These are phyloP conservation scores for Stratiomys singularior DNA, from an alignment of 2,888 invertebrate genomes.

Conservation along the genomic window DNA sequence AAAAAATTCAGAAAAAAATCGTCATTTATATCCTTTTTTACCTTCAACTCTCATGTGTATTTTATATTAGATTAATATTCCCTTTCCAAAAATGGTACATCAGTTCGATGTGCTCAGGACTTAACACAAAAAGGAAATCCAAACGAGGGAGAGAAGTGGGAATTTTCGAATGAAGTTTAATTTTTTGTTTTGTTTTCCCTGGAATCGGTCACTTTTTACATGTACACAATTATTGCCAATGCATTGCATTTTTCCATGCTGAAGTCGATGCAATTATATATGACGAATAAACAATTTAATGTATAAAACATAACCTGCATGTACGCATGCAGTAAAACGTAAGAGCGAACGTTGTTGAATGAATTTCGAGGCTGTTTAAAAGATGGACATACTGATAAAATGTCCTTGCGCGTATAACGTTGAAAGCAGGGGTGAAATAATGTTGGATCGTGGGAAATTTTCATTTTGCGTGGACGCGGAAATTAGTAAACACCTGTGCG, in stretches of 20 bases:
- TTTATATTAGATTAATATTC: background rate
- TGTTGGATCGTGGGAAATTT: slow-evolving; percentile 18
- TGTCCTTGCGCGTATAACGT: background rate
- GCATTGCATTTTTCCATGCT: background rate
- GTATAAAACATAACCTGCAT: background rate
- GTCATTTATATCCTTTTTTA: slow-evolving; percentile 8
- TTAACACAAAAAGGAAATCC: background rate
- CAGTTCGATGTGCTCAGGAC: background rate
- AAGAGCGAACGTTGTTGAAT: background rate
- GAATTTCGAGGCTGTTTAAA: slow-evolving; percentile 1
- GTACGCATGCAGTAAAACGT: background rate
- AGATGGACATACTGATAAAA: slow-evolving; percentile 10
- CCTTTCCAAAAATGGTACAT: background rate
- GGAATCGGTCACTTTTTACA: background rate
- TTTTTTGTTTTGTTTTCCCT: background rate
- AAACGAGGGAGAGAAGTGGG: slow-evolving; percentile 1
- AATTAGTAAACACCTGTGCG: slow-evolving; percentile 6
- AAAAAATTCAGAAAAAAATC: background rate
- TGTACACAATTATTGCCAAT: background rate
- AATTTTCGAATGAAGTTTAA: slow-evolving; percentile 18
- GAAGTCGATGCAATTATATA: background rate
- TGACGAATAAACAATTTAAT: background rate
- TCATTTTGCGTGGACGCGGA: background rate
- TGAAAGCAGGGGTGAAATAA: background rate
- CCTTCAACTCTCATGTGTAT: background rate